Base-by-base conservation (phyloP, 2,888 invertebrate species). In the Tenthredo amoena region DNA sequence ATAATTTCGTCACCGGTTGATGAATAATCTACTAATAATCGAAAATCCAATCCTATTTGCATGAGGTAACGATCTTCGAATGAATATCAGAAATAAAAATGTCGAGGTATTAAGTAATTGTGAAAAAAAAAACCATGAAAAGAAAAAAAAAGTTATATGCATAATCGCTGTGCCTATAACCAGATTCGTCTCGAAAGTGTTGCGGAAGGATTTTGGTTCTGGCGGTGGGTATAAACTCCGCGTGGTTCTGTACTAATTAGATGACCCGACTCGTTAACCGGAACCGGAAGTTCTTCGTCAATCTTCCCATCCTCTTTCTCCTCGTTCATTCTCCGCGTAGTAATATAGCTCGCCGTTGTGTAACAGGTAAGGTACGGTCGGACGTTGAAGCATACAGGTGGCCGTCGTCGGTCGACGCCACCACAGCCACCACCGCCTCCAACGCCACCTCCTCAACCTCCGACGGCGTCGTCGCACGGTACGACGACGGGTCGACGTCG, bases 301-400 rank as follows among this genome's bases (percentile, higher is more conserved):
- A 87, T 88, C 88, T 76, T 84, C 86, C 87, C 77, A 81, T 82
- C 84, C 71, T 82, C 81, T 62, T 62, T 74, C 85, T 83, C 82
- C 87, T 88, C 89, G 87, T 86, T 86, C 43, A 68, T 85, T 62
- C 84, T 55, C 86, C 50, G 76, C 84, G 72, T 68, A 68, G 68
- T 31, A 43, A 40, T 74, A 74, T 74, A 74, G 72, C 72, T 74
- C 10, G 43, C 72, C 68, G 81, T 81, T 89, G 92, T 91, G 93
- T 93, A 93, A 93, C 93, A 93, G 92, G 93, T 93, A 93, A 93
- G 92, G 91, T 91, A 92, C 91, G 90, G 92, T 91, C 91, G 91
- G 90, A 90, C 90, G 91, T 91, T 89, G 91, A 91, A 93, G 93
- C 93, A 93, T 93, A 93, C 93, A 93, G 93, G 93, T 93, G 93